These are phyloP conservation scores for Nestor notabilis DNA, from an alignment of 2,113 vertebrate genomes.

Conservation along the genomic window DNA sequence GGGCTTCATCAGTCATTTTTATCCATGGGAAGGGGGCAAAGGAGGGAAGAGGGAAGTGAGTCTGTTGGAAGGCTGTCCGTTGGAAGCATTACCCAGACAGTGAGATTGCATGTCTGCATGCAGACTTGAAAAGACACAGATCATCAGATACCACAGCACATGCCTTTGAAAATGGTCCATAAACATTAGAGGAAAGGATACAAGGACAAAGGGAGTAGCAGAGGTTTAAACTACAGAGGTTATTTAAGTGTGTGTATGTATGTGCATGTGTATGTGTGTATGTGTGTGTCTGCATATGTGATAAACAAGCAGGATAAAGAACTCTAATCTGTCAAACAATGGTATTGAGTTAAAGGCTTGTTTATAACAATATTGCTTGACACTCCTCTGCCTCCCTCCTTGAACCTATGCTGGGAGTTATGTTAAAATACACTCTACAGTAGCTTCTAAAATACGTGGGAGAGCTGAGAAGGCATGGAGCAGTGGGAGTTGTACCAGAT, in stretches of 20 bases:
- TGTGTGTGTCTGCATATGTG: background rate
- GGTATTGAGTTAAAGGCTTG: background rate
- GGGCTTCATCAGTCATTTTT: background rate
- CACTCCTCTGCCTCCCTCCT: background rate
- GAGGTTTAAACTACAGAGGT: background rate
- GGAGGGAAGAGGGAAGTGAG: background rate
- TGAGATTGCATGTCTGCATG: background rate
- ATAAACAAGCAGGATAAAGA: constrained; percentile 12
- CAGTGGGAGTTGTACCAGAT: background rate
- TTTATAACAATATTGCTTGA: background rate
- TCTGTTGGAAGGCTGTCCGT: constrained; percentile 5
- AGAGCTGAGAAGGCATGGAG: background rate
- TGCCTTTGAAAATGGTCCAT: constrained; percentile 38
- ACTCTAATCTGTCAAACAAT: background rate
- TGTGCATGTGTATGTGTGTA: background rate
- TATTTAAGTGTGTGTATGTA: background rate
- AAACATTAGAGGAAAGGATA: constrained; percentile 57
- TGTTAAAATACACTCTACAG: background rate
- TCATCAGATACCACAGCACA: constrained; percentile 7
- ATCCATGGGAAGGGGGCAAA: background rate
- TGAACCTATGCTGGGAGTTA: background rate
- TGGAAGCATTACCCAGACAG: constrained; percentile 33
- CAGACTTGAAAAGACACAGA: constrained; percentile 7
- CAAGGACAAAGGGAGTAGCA: constrained; percentile 34
- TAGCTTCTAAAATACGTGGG: background rate